Conservation (phyloP, 2,113 vertebrate genomes). For the Halcyon senegalensis region DNA sequence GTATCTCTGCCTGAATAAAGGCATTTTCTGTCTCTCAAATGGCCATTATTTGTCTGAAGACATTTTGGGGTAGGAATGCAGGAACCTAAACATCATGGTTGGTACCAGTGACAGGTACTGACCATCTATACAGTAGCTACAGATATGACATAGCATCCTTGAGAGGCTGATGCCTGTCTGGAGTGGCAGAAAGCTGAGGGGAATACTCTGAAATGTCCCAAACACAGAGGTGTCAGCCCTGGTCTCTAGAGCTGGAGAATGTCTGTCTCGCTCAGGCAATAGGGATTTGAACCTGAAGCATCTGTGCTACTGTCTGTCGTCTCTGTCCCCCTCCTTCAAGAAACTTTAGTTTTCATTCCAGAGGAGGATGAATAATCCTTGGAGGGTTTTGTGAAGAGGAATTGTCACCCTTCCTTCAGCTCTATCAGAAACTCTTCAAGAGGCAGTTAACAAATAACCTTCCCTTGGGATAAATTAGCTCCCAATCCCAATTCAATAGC, state of each 20-base stretch:
- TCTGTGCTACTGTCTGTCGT: background rate
- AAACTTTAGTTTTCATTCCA: background rate
- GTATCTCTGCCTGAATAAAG: background rate
- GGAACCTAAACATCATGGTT: background rate
- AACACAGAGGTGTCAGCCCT: background rate
- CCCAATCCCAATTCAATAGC: background rate
- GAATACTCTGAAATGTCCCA: background rate
- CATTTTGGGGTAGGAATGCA: background rate
- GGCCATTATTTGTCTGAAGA: background rate
- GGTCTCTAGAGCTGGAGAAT: background rate
- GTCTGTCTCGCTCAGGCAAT: background rate
- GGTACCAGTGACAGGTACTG: background rate
- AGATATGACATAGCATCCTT: background rate
- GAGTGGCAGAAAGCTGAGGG: background rate
- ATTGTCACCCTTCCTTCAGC: background rate
- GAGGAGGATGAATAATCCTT: background rate
- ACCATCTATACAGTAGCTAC: background rate
- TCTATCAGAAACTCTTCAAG: background rate
- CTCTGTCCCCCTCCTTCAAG: background rate
- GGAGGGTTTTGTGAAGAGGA: background rate
- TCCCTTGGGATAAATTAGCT: constrained; percentile 35
- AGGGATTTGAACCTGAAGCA: background rate
- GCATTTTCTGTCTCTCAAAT: background rate
- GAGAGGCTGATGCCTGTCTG: background rate
- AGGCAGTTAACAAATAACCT: background rate